Evolutionary conservation across 2,113 vertebrate species (phyloP).

Genomic region (Dicerorhinus sumatrensis): DNA sequence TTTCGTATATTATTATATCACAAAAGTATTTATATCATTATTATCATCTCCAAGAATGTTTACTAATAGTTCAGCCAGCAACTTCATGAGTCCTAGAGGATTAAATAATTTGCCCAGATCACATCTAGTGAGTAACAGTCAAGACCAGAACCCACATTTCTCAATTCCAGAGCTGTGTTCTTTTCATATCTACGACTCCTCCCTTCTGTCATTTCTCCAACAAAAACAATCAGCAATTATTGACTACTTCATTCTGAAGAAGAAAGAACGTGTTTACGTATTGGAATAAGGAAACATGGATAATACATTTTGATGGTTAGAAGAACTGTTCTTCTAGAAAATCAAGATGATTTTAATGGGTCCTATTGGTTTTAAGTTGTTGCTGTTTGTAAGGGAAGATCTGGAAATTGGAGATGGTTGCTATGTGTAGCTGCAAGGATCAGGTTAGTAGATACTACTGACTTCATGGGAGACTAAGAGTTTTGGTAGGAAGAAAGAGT

Average conservation of each 20-base stretch:
- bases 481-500: not conserved
- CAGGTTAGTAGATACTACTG: not conserved
- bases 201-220: not conserved
- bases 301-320: not conserved
- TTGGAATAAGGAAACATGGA: not conserved
- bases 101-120: not conserved
- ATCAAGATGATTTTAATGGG: not conserved
- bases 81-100: not conserved
- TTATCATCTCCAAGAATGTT: not conserved
- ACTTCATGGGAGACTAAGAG: not conserved
- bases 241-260: not conserved
- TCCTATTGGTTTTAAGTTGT: not conserved
- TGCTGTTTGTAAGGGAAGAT: not conserved
- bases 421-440: not conserved
- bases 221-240: not conserved
- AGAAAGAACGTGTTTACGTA: not conserved
- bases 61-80: not conserved
- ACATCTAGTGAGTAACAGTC: not conserved
- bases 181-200: not conserved
- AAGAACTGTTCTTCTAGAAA: not conserved
- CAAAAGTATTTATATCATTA: not conserved
- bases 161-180: not conserved
- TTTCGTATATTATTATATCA: not conserved
- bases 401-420: not conserved
- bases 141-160: not conserved